Evolutionary conservation across 2,113 vertebrate genomes (phyloP).

Genomic region (Phaethon lepturus): DNA sequence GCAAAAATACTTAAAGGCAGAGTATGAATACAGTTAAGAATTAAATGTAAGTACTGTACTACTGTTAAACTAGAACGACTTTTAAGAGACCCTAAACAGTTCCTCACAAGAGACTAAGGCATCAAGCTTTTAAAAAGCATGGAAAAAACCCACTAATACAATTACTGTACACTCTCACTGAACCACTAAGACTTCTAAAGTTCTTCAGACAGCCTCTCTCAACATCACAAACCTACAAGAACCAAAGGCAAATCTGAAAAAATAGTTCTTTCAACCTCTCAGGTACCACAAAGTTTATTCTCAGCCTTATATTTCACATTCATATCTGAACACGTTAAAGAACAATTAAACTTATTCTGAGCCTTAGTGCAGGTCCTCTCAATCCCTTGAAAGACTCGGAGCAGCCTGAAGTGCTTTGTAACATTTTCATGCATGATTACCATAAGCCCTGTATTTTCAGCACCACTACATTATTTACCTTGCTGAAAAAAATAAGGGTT

Average conservation of each 20-base stretch:
- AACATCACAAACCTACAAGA: neutral
- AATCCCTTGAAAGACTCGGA: neutral
- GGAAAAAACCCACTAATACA: neutral
- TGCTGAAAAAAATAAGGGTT: slow-evolving; percentile 44
- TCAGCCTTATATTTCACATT: neutral
- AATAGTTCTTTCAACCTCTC: neutral
- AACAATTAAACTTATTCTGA: neutral
- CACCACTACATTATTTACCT: slow-evolving; percentile 55
- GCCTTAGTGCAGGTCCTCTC: neutral
- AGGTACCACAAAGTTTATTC: neutral
- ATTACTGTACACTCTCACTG: neutral
- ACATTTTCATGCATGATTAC: neutral
- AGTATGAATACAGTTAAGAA: neutral
- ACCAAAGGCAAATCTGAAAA: neutral
- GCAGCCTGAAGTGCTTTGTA: neutral
- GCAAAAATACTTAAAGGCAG: neutral
- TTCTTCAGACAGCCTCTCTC: neutral
- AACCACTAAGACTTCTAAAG: neutral
- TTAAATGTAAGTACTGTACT: neutral
- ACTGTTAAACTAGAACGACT: neutral
- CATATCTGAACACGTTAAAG: neutral
- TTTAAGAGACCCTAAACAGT: neutral
- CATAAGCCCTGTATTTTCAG: neutral
- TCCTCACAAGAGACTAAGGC: neutral
- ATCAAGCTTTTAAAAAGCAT: neutral